Evolutionary conservation across 64 coral and sea anemone species (phyloP).

Genomic region (Porites australiensis): DNA sequence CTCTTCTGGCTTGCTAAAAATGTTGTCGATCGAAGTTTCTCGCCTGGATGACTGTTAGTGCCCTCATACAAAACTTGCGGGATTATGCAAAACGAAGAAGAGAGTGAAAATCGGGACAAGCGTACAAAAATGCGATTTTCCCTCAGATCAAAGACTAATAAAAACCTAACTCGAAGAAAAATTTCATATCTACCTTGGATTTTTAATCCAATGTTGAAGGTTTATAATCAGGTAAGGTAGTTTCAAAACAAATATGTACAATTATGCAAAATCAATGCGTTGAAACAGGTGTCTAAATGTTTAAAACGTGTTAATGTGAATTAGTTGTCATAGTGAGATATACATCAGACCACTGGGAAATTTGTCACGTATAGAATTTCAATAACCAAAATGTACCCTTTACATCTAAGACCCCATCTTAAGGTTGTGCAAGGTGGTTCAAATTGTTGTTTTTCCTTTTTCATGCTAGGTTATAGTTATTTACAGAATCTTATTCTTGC

Average conservation of each 20-base stretch:
- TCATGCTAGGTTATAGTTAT: too few species aligned
- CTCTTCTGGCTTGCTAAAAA: background rate
- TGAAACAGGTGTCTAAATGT: background rate
- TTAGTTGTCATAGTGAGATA: too few species aligned
- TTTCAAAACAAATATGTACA: background rate
- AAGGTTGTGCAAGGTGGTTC: too few species aligned
- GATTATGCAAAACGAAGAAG: background rate
- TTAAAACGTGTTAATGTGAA: too few species aligned
- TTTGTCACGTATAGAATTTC: too few species aligned
- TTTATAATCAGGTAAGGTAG: background rate
- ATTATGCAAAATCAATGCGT: background rate
- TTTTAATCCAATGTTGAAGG: conserved; percentile 10
- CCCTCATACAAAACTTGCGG: background rate
- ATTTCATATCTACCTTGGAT: conserved; percentile 19
- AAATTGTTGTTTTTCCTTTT: too few species aligned
- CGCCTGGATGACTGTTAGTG: background rate
- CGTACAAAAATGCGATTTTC: background rate
- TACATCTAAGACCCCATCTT: too few species aligned
- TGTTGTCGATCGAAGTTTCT: background rate
- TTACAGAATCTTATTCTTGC: too few species aligned
- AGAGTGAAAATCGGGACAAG: background rate
- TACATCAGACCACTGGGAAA: too few species aligned
- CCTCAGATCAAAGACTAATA: conserved; percentile 1
- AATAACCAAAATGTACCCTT: too few species aligned
- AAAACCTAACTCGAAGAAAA: background rate